A percentile compares a stretch with the other conserved stretches of the same genome.
Conservation (phyloP, 2,888 invertebrate genomes). For the Busseola fusca region DNA sequence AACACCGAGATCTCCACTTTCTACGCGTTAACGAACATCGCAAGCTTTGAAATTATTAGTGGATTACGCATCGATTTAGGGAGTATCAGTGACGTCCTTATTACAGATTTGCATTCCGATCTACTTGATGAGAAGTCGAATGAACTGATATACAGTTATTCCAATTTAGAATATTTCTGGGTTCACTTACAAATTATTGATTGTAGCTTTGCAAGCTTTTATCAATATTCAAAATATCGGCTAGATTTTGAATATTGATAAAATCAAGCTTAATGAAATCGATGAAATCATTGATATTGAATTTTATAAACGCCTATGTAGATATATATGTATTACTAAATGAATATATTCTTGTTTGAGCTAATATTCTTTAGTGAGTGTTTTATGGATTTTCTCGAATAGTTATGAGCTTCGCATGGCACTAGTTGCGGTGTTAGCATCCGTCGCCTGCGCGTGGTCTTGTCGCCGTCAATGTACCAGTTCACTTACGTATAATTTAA, state of each 20-base stretch:
- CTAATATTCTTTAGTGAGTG: constrained; percentile 32
- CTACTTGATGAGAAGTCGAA: constrained; percentile 20
- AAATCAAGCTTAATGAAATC: constrained; percentile 1
- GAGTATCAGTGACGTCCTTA: constrained; percentile 17
- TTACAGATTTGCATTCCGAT: constrained; percentile 29
- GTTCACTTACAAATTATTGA: background rate
- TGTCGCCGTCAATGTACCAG: constrained; percentile 79
- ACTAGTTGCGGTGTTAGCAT: constrained; percentile 49
- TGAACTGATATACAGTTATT: constrained; percentile 25
- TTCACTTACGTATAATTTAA: constrained; percentile 86
- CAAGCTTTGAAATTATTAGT: constrained; percentile 10
- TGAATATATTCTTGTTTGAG: constrained; percentile 16
- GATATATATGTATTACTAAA: background rate
- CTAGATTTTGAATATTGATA: constrained; percentile 34
- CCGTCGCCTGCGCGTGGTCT: constrained; percentile 66
- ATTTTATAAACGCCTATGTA: constrained; percentile 12
- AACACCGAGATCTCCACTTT: constrained; percentile 66
- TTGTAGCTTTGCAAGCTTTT: background rate
- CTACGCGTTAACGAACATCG: constrained; percentile 43
- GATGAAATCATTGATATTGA: constrained; percentile 17
- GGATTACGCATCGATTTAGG: constrained; percentile 32
- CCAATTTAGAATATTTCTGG: constrained; percentile 27
- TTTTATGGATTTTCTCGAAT: constrained; percentile 43
- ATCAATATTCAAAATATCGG: background rate
- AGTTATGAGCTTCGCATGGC: constrained; percentile 34